phyloP scores from a whole-genome alignment of 2,888 invertebrate genomes.

The Drosophila dives region DNA sequence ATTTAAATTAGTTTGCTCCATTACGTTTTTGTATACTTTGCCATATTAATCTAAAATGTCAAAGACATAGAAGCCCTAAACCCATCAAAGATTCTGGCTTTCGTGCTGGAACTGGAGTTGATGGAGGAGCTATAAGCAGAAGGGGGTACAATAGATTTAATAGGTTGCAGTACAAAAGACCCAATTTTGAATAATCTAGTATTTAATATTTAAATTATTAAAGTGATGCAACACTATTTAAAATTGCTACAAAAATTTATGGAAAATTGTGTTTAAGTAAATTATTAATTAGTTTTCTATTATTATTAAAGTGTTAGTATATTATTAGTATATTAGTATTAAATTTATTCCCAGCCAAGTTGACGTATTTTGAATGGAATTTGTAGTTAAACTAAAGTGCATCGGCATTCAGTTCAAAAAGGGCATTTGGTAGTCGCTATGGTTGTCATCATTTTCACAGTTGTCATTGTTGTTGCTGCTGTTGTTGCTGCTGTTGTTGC shows the following conservation, averaged over 20 bases:
- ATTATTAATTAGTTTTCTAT: background rate
- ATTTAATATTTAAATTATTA: background rate
- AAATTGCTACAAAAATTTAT: background rate
- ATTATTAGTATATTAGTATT: too few species aligned
- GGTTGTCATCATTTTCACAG: background rate
- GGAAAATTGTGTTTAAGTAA: background rate
- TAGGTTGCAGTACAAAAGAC: background rate
- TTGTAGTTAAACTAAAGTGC: rapidly evolving
- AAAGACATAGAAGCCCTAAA: too few species aligned
- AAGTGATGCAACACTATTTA: background rate
- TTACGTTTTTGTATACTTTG: too few species aligned
- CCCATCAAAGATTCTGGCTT: too few species aligned
- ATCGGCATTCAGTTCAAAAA: background rate
- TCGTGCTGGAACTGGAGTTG: too few species aligned
- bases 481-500: conserved; percentile 17
- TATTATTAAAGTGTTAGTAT: too few species aligned
- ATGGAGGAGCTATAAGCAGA: too few species aligned
- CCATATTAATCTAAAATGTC: too few species aligned
- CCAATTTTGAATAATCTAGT: background rate
- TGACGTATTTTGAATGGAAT: background rate
- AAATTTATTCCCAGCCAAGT: background rate
- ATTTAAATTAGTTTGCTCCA: too few species aligned
- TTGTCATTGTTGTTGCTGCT: conserved; percentile 1
- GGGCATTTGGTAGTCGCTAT: conserved; percentile 6
- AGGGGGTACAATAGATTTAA: too few species aligned